These are phyloP conservation scores for Microctenopoma stevenorrisi DNA, from an alignment of 2,797 vertebrate species.

Conservation along the genomic window DNA sequence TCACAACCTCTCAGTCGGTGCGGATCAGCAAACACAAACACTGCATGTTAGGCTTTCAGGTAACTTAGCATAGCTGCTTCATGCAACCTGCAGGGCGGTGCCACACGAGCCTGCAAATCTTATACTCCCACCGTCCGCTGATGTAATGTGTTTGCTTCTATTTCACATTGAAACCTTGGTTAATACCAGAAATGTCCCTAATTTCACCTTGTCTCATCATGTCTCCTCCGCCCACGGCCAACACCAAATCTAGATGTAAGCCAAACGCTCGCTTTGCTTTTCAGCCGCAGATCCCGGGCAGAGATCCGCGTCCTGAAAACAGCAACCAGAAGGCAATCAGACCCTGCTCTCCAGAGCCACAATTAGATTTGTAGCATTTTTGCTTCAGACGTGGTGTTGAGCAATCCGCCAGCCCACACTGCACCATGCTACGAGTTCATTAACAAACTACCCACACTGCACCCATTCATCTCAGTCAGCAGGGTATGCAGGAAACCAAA, in stretches of 20 bases:
- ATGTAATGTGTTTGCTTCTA: constrained; percentile 58
- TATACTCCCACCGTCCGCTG: constrained; percentile 19
- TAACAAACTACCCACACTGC: constrained; percentile 65
- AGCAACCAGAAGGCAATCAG: constrained; percentile 56
- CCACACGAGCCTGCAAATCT: constrained; percentile 14
- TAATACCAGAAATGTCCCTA: constrained; percentile 33
- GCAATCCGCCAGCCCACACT: constrained; percentile 59
- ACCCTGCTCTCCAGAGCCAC: constrained; percentile 50
- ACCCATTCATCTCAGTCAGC: constrained; percentile 70
- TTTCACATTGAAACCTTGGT: constrained; percentile 32
- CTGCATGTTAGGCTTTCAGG: neutral
- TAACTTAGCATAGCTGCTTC: neutral
- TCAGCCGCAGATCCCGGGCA: constrained; percentile 59
- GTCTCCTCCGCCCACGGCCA: constrained; percentile 42
- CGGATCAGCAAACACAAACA: no score
- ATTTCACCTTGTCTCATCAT: constrained; percentile 41
- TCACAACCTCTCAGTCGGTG: no score
- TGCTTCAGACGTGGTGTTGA: constrained; percentile 60
- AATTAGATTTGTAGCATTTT: constrained; percentile 71
- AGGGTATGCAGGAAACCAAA: constrained; percentile 68
- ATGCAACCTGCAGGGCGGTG: constrained; percentile 9
- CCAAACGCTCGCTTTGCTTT: constrained; percentile 44
- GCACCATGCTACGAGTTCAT: constrained; percentile 73
- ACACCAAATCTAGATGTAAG: constrained; percentile 41
- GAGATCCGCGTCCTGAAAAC: constrained; percentile 57